phyloP scores from a whole-genome alignment of 1,140 invertebrate species.

The Ostrea edulis region DNA sequence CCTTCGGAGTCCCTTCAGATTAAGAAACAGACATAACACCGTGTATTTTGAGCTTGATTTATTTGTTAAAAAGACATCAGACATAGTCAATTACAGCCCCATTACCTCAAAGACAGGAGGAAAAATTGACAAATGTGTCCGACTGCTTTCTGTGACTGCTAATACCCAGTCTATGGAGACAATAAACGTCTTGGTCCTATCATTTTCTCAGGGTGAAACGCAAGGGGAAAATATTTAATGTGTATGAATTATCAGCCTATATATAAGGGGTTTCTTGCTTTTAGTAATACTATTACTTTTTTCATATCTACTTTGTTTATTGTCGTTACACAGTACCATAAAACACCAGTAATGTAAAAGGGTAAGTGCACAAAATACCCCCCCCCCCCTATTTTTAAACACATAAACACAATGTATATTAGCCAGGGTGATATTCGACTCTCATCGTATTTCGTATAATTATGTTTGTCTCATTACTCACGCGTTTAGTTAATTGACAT shows the following conservation, averaged over 20 bases:
- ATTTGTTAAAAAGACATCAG: constrained; percentile 18
- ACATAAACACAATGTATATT: too few relatives aligned
- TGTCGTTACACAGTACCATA: too few relatives aligned
- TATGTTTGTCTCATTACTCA: not conserved
- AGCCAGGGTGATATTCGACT: too few relatives aligned
- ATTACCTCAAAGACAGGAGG: constrained; percentile 12
- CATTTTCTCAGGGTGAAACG: not conserved
- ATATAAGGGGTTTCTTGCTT: too few relatives aligned
- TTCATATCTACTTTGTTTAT: too few relatives aligned
- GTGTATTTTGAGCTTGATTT: constrained; percentile 13
- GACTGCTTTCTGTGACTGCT: not conserved
- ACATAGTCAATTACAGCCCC: not conserved
- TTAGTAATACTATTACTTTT: too few relatives aligned
- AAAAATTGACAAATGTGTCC: constrained; percentile 15
- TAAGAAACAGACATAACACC: not conserved
- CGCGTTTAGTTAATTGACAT: constrained; percentile 18
- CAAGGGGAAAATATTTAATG: too few relatives aligned
- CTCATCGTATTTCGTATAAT: too few relatives aligned
- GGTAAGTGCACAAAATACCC: too few relatives aligned
- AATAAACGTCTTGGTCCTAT: not conserved
- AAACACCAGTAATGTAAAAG: too few relatives aligned
- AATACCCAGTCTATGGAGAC: not conserved
- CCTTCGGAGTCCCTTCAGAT: not conserved
- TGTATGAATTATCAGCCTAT: too few relatives aligned
- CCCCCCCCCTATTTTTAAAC: too few relatives aligned